Evolutionary conservation across 2,797 vertebrate genomes (phyloP).

Genomic region (Hypotaenidia philippensis): DNA sequence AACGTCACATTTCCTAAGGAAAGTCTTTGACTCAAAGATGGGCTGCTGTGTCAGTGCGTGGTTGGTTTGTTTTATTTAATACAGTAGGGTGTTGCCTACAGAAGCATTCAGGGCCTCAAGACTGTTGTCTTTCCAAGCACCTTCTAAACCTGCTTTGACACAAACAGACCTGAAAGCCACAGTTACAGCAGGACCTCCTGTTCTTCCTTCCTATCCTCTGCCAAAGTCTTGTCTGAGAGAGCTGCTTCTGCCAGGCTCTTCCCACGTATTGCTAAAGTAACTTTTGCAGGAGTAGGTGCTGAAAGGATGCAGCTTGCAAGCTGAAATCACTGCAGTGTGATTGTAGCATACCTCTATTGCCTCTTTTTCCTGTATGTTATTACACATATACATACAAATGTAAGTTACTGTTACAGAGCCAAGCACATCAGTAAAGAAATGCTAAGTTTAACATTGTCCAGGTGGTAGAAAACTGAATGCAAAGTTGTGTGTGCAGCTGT

Average conservation of each 20-base stretch:
- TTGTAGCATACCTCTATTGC: background rate
- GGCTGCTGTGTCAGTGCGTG: background rate
- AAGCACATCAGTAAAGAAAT: background rate
- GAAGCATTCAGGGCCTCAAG: background rate
- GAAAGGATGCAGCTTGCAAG: background rate
- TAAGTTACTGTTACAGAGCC: background rate
- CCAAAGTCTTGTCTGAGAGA: background rate
- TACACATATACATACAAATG: background rate
- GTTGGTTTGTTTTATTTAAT: background rate
- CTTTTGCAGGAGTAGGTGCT: background rate
- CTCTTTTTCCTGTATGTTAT: background rate
- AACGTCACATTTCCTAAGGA: background rate
- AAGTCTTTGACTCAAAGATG: background rate
- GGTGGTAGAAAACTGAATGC: background rate
- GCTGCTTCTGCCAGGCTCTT: background rate
- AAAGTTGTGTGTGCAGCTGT: background rate
- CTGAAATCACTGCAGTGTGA: background rate
- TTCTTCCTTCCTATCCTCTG: background rate
- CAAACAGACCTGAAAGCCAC: background rate
- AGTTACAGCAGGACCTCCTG: background rate
- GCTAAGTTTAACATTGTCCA: background rate
- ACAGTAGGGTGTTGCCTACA: background rate
- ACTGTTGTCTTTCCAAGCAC: background rate
- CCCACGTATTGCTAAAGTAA: fast-evolving
- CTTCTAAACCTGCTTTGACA: background rate